phyloP scores from a whole-genome alignment of 2,113 vertebrate genomes.

The Gnathonemus echidnorhynchus region DNA sequence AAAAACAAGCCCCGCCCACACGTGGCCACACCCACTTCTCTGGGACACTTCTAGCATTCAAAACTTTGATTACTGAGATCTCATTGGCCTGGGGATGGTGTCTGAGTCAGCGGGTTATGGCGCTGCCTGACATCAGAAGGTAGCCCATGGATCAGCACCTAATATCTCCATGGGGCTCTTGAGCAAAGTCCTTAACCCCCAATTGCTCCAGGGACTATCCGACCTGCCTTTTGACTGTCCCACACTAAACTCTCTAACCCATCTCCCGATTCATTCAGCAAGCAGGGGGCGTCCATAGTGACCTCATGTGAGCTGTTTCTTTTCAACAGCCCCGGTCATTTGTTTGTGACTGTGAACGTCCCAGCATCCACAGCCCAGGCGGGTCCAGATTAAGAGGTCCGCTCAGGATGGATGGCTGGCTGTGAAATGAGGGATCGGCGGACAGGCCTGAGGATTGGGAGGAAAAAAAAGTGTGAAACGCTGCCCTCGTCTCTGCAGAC shows the following conservation, averaged over 20 bases:
- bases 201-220: background rate
- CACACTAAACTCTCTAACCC: background rate
- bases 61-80: background rate
- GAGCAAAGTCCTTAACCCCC: background rate
- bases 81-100: background rate
- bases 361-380: slow-evolving; percentile 57
- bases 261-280: slow-evolving; percentile 25
- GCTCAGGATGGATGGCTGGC: slow-evolving; percentile 59
- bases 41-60: background rate
- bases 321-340: slow-evolving; percentile 55
- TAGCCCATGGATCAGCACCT: background rate
- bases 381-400: slow-evolving; percentile 68
- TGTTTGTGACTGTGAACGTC: slow-evolving; percentile 66
- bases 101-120: background rate
- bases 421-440: slow-evolving; percentile 61
- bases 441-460: slow-evolving; percentile 45
- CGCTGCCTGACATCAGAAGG: background rate
- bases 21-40: background rate
- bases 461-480: background rate
- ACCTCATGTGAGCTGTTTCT: slow-evolving; percentile 56
- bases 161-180: background rate
- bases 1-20: background rate
- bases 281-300: slow-evolving; percentile 5
- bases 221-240: background rate
- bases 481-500: slow-evolving; percentile 51